Conservation (phyloP, 92 coral and sea anemone species). For the Zoanthus sansibaricus region DNA sequence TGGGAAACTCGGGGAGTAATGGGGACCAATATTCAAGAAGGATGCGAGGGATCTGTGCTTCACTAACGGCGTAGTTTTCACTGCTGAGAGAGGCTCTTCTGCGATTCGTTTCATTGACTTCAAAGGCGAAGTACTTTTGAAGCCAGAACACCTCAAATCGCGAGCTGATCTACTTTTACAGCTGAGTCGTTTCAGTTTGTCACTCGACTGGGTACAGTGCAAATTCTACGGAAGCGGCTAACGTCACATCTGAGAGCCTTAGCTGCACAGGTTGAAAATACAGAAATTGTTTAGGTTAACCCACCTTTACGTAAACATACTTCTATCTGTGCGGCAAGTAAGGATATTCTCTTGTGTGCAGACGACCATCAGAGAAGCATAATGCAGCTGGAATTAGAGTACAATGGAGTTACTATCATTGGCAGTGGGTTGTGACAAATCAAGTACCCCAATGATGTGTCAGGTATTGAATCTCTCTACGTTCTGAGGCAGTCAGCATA, state of each 20-base stretch:
- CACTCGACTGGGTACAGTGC: constrained; percentile 16
- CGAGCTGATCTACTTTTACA: background rate
- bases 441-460: constrained; percentile 37
- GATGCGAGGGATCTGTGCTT: constrained; percentile 62
- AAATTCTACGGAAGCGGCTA: constrained; percentile 46
- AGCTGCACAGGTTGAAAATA: too few relatives aligned
- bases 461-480: constrained; percentile 42
- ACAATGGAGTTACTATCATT: constrained; percentile 6
- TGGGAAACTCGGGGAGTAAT: too few relatives aligned
- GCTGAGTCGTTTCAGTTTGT: too few relatives aligned
- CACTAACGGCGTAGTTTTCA: constrained; percentile 45
- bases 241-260: background rate
- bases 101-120: constrained; percentile 58
- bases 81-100: constrained; percentile 56
- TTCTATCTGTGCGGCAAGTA: constrained; percentile 55
- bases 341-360: constrained; percentile 57
- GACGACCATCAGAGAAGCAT: constrained; percentile 43
- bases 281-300: constrained; percentile 37
- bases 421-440: constrained; percentile 14
- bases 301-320: constrained; percentile 38
- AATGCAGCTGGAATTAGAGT: constrained; percentile 18
- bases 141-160: constrained; percentile 48
- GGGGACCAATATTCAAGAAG: constrained; percentile 44
- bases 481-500: constrained; percentile 36
- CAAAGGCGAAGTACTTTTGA: constrained; percentile 42